Conservation (phyloP, 2,113 vertebrate genomes). For the Psilopogon haemacephalus region DNA sequence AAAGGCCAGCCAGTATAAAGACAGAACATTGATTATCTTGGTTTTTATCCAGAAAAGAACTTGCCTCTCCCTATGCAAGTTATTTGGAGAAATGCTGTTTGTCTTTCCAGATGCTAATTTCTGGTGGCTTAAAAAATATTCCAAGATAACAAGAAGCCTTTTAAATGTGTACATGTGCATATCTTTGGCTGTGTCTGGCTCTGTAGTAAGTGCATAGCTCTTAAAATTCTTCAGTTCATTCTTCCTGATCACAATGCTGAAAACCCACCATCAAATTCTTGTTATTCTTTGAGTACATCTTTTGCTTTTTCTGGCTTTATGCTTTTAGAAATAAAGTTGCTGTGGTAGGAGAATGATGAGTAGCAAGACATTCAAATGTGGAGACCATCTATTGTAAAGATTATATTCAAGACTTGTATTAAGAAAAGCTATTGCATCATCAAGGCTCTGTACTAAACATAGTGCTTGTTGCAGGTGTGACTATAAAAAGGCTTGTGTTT, state of each 20-base stretch:
- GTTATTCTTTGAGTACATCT: neutral
- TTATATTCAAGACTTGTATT: neutral
- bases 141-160: neutral
- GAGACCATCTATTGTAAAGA: neutral
- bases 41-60: neutral
- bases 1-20: neutral
- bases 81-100: neutral
- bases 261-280: neutral
- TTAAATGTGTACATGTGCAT: neutral
- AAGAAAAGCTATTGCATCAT: neutral
- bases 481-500: neutral
- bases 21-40: neutral
- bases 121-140: neutral
- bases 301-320: neutral
- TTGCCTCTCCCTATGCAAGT: neutral
- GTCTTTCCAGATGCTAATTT: neutral
- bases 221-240: neutral
- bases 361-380: neutral
- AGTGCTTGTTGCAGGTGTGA: neutral
- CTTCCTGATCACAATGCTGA: neutral
- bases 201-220: neutral
- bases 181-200: neutral
- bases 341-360: neutral
- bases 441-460: neutral
- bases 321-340: neutral